phyloP scores from a whole-genome alignment of 2,888 invertebrate species.

The Frankliniella fusca region DNA sequence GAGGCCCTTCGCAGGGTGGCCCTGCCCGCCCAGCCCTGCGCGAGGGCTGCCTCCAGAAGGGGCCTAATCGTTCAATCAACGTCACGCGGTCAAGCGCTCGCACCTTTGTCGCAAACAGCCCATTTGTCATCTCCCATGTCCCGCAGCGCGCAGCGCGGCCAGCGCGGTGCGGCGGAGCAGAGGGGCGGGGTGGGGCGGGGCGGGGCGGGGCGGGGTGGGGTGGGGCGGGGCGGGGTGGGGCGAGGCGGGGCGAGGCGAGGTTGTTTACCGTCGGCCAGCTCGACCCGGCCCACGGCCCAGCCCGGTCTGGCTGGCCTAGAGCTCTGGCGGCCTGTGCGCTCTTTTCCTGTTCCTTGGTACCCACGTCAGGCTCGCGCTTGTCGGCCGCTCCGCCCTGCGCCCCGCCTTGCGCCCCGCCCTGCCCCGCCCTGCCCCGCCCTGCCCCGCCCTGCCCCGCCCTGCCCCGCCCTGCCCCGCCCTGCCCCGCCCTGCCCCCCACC shows the following conservation, averaged over 20 bases:
- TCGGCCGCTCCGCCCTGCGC: no score
- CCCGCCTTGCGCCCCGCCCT: no score
- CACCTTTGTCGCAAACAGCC: conserved; percentile 25
- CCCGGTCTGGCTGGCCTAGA: no score
- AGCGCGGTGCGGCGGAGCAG: neutral
- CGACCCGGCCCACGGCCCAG: no score
- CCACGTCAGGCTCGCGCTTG: no score
- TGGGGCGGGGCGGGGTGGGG: neutral
- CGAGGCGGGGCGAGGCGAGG: neutral
- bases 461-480: no score
- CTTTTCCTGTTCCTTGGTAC: no score
- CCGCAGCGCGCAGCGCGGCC: neutral
- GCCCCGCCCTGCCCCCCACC: no score
- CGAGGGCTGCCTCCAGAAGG: conserved; percentile 38
- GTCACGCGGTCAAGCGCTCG: conserved; percentile 22
- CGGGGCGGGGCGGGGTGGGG: neutral
- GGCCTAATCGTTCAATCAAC: conserved; percentile 35
- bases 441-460: no score
- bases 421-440: no score
- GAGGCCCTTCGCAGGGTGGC: neutral
- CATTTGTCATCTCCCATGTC: conserved; percentile 26
- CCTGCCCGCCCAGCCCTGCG: no score
- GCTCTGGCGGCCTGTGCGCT: no score
- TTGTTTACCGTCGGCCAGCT: neutral
- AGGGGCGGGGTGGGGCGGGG: neutral